These are phyloP conservation scores for Elegia similella DNA, from an alignment of 2,888 invertebrate species.

Conservation along the genomic window DNA sequence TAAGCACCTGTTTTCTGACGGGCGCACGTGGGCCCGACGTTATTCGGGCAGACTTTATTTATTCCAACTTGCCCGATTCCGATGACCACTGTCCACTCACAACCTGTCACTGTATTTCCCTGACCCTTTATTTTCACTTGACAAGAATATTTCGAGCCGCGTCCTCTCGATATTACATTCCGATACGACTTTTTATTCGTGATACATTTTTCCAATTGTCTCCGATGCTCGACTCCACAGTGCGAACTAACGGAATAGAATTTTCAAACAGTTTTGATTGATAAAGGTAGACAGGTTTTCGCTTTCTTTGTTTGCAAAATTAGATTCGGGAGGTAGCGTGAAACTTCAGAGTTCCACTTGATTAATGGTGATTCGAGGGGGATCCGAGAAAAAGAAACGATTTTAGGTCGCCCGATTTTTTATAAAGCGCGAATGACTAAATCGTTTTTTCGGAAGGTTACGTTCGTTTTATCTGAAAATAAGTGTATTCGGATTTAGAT, in stretches of 20 bases:
- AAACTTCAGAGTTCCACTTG: constrained; percentile 73
- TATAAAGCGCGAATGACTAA: constrained; percentile 51
- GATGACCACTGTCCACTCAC: constrained; percentile 76
- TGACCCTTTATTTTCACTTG: constrained; percentile 79
- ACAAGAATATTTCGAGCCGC: constrained; percentile 74
- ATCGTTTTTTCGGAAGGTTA: constrained; percentile 39
- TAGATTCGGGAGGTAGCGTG: constrained; percentile 73
- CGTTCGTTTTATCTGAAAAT: constrained; percentile 46
- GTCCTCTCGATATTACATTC: constrained; percentile 77
- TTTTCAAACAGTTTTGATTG: constrained; percentile 80
- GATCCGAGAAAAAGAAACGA: constrained; percentile 58
- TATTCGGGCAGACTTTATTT: constrained; percentile 73
- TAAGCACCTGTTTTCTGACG: constrained; percentile 59
- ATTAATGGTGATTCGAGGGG: constrained; percentile 72
- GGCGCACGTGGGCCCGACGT: constrained; percentile 63
- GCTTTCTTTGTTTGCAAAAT: constrained; percentile 79
- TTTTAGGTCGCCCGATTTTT: constrained; percentile 58
- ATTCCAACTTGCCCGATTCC: constrained; percentile 69
- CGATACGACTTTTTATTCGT: constrained; percentile 78
- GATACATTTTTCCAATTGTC: constrained; percentile 80
- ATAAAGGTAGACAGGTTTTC: constrained; percentile 80
- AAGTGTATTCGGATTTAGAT: constrained; percentile 66
- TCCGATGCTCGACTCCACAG: constrained; percentile 61
- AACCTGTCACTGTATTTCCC: constrained; percentile 76
- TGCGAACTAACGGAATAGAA: constrained; percentile 77